phyloP scores from a whole-genome alignment of 2,888 invertebrate genomes.

The Antheraea yamamai region DNA sequence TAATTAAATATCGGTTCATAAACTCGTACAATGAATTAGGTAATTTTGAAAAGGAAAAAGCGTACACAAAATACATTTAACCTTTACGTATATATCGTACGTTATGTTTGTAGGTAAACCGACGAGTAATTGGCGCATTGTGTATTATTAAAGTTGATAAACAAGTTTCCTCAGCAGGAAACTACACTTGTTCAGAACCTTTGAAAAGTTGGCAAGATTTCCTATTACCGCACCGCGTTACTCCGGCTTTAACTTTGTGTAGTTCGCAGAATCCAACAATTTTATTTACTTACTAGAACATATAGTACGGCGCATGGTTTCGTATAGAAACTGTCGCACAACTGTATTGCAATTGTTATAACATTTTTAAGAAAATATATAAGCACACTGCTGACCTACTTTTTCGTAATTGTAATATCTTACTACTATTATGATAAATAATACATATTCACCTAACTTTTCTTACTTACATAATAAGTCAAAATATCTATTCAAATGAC shows the following conservation, averaged over 20 bases:
- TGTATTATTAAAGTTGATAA: conserved; percentile 36
- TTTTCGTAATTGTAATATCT: not conserved
- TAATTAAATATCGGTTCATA: too few relatives aligned
- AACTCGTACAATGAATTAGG: too few relatives aligned
- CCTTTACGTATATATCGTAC: not conserved
- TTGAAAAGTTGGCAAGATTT: conserved; percentile 57
- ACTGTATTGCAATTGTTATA: conserved; percentile 33
- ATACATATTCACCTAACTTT: too few relatives aligned
- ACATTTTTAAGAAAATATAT: not conserved
- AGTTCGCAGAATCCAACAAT: conserved; percentile 44
- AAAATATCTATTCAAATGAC: not conserved
- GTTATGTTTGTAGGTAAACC: not conserved
- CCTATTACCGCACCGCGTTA: conserved; percentile 47
- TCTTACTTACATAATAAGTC: not conserved
- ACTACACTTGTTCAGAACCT: conserved; percentile 54
- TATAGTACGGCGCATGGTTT: not conserved
- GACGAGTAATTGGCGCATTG: not conserved
- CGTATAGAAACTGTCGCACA: conserved; percentile 31
- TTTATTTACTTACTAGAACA: conserved; percentile 45
- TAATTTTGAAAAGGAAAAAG: too few relatives aligned
- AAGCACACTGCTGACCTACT: not conserved
- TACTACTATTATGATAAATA: too few relatives aligned
- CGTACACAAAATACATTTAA: too few relatives aligned
- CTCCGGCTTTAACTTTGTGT: conserved; percentile 43
- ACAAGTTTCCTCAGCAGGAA: conserved; percentile 45